Evolutionary conservation across 2,888 invertebrate species (phyloP).

Genomic region (Tuta absoluta): DNA sequence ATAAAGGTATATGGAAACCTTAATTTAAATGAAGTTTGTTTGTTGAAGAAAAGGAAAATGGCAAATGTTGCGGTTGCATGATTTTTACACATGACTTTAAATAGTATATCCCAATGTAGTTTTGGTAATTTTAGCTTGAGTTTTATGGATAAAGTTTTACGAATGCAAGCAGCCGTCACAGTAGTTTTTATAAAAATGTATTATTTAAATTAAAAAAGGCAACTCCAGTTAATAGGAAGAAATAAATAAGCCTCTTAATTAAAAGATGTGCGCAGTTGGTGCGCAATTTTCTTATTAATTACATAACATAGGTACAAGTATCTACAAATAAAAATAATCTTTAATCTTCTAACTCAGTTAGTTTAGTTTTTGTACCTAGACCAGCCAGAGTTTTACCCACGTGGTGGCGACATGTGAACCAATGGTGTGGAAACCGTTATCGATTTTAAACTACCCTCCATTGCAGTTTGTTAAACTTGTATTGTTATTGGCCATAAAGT

Average conservation of each 20-base stretch:
- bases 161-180: no score
- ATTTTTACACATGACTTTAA: not conserved
- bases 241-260: no score
- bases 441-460: constrained; percentile 63
- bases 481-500: constrained; percentile 63
- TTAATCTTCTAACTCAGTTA: not conserved
- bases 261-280: no score
- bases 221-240: no score
- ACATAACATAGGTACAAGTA: no score
- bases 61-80: constrained; percentile 36
- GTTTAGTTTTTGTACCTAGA: not conserved
- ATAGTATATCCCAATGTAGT: not conserved
- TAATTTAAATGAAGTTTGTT: no score
- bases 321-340: not conserved
- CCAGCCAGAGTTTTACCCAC: not conserved
- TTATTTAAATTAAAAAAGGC: no score
- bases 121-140: not conserved
- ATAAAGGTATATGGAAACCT: no score
- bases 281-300: no score
- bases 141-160: not conserved
- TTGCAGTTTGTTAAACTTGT: constrained; percentile 63
- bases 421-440: constrained; percentile 64
- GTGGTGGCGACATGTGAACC: constrained; percentile 48
- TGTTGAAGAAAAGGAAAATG: no score
- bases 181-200: no score